These are phyloP conservation scores for Eupithecia vulgata DNA, from an alignment of 2,888 invertebrate genomes.

Conservation along the genomic window DNA sequence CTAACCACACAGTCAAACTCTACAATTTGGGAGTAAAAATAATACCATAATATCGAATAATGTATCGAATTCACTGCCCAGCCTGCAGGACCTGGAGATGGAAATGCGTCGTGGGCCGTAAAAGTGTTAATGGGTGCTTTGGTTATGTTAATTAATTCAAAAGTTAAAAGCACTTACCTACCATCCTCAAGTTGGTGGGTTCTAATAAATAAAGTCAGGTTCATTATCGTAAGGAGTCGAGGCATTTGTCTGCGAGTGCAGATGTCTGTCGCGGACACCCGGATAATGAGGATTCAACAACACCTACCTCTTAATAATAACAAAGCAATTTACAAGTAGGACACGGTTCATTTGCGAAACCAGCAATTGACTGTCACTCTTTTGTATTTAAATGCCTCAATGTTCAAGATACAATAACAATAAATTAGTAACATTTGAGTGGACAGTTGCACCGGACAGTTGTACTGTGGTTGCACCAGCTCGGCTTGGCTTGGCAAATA, in stretches of 20 bases:
- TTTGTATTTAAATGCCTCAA: slow-evolving; percentile 5
- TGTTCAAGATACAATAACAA: slow-evolving; percentile 14
- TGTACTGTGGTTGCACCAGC: background rate
- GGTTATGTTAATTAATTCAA: background rate
- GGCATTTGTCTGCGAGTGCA: background rate
- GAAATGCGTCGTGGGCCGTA: too few relatives aligned
- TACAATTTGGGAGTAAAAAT: background rate
- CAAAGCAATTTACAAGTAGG: slow-evolving; percentile 1
- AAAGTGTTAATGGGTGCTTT: background rate
- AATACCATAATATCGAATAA: background rate
- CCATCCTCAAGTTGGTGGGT: background rate
- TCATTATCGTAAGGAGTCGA: background rate
- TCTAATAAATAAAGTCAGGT: background rate
- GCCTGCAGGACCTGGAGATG: too few relatives aligned
- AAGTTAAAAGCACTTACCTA: background rate
- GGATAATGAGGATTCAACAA: background rate
- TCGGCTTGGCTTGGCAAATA: slow-evolving; percentile 24
- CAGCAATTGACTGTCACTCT: slow-evolving; percentile 1
- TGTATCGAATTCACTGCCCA: too few relatives aligned
- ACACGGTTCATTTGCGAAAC: background rate
- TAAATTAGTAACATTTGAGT: slow-evolving; percentile 14
- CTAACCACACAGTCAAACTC: background rate
- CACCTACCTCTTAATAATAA: background rate
- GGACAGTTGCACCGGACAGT: background rate
- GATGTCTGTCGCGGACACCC: background rate